phyloP scores from a whole-genome alignment of 2,113 vertebrate species.

The Tinamus guttatus region DNA sequence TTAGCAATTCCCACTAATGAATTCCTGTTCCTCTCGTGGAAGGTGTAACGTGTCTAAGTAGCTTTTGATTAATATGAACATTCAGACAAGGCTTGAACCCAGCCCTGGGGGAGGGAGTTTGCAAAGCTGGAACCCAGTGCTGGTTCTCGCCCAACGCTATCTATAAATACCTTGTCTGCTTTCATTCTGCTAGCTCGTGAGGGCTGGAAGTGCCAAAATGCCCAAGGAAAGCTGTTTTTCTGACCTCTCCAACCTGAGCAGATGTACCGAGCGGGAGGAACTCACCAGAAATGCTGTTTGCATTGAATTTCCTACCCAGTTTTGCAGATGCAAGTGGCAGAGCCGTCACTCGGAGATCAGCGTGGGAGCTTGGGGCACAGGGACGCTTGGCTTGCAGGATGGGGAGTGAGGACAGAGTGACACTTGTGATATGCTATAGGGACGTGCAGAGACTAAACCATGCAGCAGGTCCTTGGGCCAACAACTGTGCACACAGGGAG shows the following conservation, averaged over 20 bases:
- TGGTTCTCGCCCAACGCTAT: rapidly evolving
- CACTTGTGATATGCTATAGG: neutral
- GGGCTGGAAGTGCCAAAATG: neutral
- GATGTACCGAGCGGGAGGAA: neutral
- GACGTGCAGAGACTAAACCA: neutral
- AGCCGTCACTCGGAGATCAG: neutral
- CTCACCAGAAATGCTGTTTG: neutral
- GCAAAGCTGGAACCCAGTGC: neutral
- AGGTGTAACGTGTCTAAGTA: neutral
- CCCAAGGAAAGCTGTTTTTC: neutral
- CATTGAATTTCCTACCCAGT: neutral
- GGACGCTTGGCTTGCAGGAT: neutral
- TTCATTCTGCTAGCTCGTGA: neutral
- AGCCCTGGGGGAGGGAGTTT: neutral
- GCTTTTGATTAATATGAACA: neutral
- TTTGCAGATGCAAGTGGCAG: neutral
- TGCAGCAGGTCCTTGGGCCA: too few species aligned
- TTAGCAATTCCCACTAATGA: neutral
- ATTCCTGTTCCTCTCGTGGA: neutral
- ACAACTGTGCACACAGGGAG: too few species aligned
- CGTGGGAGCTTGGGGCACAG: neutral
- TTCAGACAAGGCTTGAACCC: neutral
- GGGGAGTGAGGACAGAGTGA: rapidly evolving
- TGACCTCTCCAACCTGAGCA: neutral
- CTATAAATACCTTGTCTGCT: neutral